Base-by-base conservation (phyloP, 2,113 vertebrate genomes). In the Synchiropus splendidus region DNA sequence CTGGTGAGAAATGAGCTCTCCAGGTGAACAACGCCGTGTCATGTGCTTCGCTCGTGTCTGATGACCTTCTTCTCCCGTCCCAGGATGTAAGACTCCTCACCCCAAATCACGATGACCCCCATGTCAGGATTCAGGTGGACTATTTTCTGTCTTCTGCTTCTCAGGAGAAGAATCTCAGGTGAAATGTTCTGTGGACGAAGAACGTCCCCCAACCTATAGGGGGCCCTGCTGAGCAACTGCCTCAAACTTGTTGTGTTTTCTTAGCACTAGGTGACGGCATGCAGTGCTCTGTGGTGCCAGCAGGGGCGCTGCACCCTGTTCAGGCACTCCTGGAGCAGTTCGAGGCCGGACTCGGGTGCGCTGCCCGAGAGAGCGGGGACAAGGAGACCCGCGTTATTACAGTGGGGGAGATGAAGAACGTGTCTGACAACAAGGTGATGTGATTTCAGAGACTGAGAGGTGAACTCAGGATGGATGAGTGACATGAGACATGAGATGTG, bases 331-430 rank as follows among this genome's bases (percentile, higher is more conserved):
- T 85, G 54, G 86, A 89, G 71, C 59, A 48, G 10, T 76, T 83
- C 1, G 64, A 79, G 35, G 74, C 49, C 0, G 84, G 82, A 0
- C 75, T 50, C 0, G 87, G 85, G 31, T 87, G 87, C 9, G 77
- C 68, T 2, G 80, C 84, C 2, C 58, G 67, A 54, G 83, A 82
- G 13, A 60, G 21, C 0, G 77, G 79, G 0, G 58, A 60, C 42
- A 80, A 68, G 50, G 86, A 89, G 61, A 87, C 85, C 10, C 87
- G 88, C 6, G 74, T 84, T 1, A 56, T 88, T 1, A 59, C 78
- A 10, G 49, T 86, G 48, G 67, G 68, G 4, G 64, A 61, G 27
- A 48, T 40, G 2, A 63, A 60, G 3, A 52, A 44, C 41, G 51
- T 43, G 12, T 47, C 70, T 1, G 48, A 60, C 6, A 77, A 62